phyloP scores from a whole-genome alignment of 2,888 invertebrate species.

The Orthosia gothica region DNA sequence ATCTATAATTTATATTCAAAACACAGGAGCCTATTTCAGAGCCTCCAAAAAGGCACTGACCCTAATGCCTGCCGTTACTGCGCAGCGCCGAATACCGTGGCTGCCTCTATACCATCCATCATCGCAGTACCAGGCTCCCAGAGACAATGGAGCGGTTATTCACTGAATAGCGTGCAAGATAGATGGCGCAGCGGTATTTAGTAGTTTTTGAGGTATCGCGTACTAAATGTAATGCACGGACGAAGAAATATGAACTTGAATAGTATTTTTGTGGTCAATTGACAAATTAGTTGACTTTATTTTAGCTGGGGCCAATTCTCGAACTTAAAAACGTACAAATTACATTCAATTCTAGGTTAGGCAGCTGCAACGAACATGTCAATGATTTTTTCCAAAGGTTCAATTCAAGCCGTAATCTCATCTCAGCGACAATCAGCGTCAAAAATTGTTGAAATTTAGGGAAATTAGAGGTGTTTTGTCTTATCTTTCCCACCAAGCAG shows the following conservation, averaged over 20 bases:
- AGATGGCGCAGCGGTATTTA: constrained; percentile 23
- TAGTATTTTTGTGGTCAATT: background rate
- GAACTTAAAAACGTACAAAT: too few species aligned
- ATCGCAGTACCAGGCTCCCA: constrained; percentile 21
- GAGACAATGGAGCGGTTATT: constrained; percentile 42
- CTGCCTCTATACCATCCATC: constrained; percentile 19
- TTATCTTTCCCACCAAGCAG: too few species aligned
- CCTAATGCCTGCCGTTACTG: background rate
- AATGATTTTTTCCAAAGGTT: too few species aligned
- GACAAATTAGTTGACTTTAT: background rate
- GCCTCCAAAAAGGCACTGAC: background rate
- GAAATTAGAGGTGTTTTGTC: too few species aligned
- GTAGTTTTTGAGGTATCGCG: constrained; percentile 48
- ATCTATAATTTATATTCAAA: constrained; percentile 12
- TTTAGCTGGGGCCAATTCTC: too few species aligned
- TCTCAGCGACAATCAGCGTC: too few species aligned
- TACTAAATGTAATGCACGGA: constrained; percentile 15
- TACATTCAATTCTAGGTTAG: too few species aligned
- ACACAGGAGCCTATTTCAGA: background rate
- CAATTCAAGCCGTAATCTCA: too few species aligned
- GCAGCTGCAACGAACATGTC: too few species aligned
- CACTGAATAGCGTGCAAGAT: constrained; percentile 33
- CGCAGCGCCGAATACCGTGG: background rate
- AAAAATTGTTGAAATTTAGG: too few species aligned
- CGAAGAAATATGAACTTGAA: constrained; percentile 1